Evolutionary conservation across 1,140 invertebrate species (phyloP).

Genomic region (Anastatus disparis): DNA sequence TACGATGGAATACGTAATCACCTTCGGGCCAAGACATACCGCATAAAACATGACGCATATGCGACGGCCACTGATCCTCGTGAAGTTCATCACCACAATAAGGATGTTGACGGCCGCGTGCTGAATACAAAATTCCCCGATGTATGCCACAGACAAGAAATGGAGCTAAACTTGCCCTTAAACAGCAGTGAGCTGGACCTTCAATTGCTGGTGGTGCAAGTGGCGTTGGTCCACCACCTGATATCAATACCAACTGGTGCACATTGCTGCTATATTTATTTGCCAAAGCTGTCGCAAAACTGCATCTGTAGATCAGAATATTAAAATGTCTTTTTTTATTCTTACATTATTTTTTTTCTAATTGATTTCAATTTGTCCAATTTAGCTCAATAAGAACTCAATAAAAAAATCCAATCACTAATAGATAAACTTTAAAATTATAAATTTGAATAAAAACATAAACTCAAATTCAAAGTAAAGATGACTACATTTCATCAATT

Average conservation of each 20-base stretch:
- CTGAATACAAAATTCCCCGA: conserved; percentile 67
- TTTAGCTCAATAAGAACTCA: too few relatives aligned
- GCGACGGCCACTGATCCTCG: conserved; percentile 67
- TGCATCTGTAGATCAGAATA: conserved; percentile 67
- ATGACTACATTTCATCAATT: too few relatives aligned
- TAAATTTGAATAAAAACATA: too few relatives aligned
- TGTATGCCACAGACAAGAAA: conserved; percentile 69
- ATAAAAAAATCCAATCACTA: too few relatives aligned
- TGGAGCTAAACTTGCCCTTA: conserved; percentile 65
- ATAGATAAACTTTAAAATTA: too few relatives aligned
- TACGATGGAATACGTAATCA: conserved; percentile 76
- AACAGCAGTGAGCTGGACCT: conserved; percentile 64
- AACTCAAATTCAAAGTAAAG: too few relatives aligned
- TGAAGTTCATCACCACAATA: conserved; percentile 67
- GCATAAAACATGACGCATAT: conserved; percentile 71
- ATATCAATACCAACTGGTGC: conserved; percentile 75
- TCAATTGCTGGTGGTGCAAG: conserved; percentile 71
- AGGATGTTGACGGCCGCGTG: conserved; percentile 70
- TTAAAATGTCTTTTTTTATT: too few relatives aligned
- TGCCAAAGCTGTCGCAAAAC: conserved; percentile 76
- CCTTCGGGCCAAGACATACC: conserved; percentile 80
- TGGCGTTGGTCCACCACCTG: conserved; percentile 78
- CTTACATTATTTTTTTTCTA: too few relatives aligned
- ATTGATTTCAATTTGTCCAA: too few relatives aligned
- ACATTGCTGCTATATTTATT: conserved; percentile 71